Evolutionary conservation across 2,797 vertebrate species (phyloP), one percentile per base, ranked within the genome.

Genomic region (Tachyglossus aculeatus): DNA sequence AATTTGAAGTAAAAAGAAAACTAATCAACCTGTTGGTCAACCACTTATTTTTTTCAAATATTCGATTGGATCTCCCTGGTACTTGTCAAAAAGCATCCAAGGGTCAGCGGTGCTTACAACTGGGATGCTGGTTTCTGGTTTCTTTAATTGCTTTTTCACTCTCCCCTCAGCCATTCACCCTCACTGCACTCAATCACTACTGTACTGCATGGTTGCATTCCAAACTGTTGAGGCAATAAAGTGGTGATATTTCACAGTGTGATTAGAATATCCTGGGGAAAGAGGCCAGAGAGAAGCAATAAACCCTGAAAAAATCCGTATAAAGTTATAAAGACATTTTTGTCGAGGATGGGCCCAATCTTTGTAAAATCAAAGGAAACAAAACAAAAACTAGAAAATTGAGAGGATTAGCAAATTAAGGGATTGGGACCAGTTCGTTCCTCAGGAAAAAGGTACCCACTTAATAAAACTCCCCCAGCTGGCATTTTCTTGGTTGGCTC

Each of bases 41-140:
- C 12, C 25, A 69, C 57, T 70, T 75, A 69, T 40, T 74, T 22
- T 66, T n/a, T n/a, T n/a, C n/a, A n/a, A n/a, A n/a, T n/a, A n/a
- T n/a, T n/a, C n/a, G n/a, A n/a, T n/a, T n/a, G n/a, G 40, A 55
- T 47, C 71, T 67, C 33, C 65, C 31, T 59, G 52, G 52, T n/a
- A n/a, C 40, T 25, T 24, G 29, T 25, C 63, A 45, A n/a, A n/a
- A n/a, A 63, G 32, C 56, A 27, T 41, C 48, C 29, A 58, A 48
- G 67, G 2, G 11, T 14, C 25, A 48, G 25, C 45, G 27, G 5
- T 37, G 67, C 6, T 51, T 52, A 69, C 32, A 60, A 64, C 37
- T n/a, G n/a, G n/a, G n/a, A n/a, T 52, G 61, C 24, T 67, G 43
- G 53, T 48, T 55, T n/a, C n/a, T 6, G 60, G 55, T 73, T 63